Base-by-base conservation (phyloP, 2,113 vertebrate species). In the Butorides virescens region DNA sequence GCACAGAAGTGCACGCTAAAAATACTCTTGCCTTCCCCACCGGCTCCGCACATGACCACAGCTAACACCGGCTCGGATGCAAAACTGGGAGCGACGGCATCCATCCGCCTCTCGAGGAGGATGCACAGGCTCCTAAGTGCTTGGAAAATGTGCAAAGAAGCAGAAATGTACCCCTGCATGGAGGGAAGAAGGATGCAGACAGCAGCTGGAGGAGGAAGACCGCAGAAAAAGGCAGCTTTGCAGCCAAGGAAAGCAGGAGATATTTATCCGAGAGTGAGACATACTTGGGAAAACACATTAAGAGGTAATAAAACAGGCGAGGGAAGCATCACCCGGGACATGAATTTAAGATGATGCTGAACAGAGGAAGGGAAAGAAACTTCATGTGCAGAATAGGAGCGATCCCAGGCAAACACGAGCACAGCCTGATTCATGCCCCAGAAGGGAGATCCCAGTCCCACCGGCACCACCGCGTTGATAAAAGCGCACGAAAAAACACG, bases 351-450 rank as follows among this genome's bases (percentile, higher is more conserved):
- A 95, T 32, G 72, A 81, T 63, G 77, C 68, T 77, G 82, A 92
- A 58, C 7, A 55, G 56, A 71, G 39, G 61, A 93, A 85, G 8
- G n/a, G 47, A 44, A 71, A 63, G 74, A 91, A 95, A 76, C 17
- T 34, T 53, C 39, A 25, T 9, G 72, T n/a, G 18, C 15, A 34
- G 65, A 78, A 56, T 1, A 78, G 23, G 11, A 91, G 49, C 0
- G 0, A 78, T 67, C 32, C 65, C 3, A 0, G 46, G 29, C 0
- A 0, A 92, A 71, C 0, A 0, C 0, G 3, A 83, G 59, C 16
- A 2, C 76, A 86, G 93, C 50, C 82, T 90, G 90, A 97, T 91
- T 95, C 67, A 93, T 55, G 67, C 37, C 47, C 32, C 78, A 55
- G 79, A 80, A 77, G 90, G 85, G 93, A 95, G 59, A 56, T 86